Conservation (phyloP, 1,140 invertebrate genomes). For the Pachyrhynchus sulphureomaculatus region DNA sequence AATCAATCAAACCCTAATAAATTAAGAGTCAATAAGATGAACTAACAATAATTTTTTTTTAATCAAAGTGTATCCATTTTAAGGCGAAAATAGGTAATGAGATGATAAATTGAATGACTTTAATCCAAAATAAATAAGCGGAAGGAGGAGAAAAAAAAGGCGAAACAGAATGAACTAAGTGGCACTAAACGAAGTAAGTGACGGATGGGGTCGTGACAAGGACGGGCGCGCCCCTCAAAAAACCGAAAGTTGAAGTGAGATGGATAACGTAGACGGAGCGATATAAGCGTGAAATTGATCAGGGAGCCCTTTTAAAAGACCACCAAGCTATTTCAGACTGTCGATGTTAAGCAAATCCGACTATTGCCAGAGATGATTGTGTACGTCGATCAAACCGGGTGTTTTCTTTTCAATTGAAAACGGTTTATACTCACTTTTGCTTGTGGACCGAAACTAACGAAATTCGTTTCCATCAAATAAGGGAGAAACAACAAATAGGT, state of each 20-base stretch:
- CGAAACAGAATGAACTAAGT: constrained; percentile 47
- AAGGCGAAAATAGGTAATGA: constrained; percentile 47
- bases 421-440: no score
- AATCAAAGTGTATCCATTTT: constrained; percentile 21
- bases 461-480: no score
- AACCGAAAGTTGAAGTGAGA: constrained; percentile 29
- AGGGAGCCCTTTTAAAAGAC: constrained; percentile 38
- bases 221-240: constrained; percentile 12
- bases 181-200: constrained; percentile 50
- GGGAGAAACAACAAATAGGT: no score
- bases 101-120: constrained; percentile 50
- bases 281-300: constrained; percentile 51
- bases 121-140: constrained; percentile 50
- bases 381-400: constrained; percentile 36
- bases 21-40: constrained; percentile 20
- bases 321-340: constrained; percentile 42
- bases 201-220: constrained; percentile 42
- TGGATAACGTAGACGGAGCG: constrained; percentile 35
- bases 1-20: no score
- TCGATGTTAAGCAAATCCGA: constrained; percentile 46
- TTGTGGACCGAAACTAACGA: no score
- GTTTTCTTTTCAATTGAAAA: constrained; percentile 29
- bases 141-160: constrained; percentile 42
- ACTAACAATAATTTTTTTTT: constrained; percentile 8
- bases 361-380: constrained; percentile 34